Base-by-base conservation (phyloP, 2,113 vertebrate species). In the Lampris incognitus region DNA sequence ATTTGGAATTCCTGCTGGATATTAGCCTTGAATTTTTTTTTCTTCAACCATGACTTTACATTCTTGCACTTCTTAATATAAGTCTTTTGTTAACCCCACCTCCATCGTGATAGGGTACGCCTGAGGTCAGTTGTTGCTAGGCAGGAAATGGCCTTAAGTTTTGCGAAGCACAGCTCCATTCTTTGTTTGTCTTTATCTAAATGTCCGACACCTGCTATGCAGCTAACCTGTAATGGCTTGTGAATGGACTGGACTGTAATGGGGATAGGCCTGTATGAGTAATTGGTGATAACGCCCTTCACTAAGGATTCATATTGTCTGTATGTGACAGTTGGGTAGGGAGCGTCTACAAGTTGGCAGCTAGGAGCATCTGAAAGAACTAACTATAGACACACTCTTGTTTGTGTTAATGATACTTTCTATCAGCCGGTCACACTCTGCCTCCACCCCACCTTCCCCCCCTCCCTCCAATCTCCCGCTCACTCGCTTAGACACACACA, bases 11-110 rank as follows among this genome's bases (percentile, higher is more conserved):
- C 71, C 72, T 41, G 40, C 40, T 44, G 57, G 41, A 82, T 71
- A 81, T 71, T 60, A 83, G 54, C 11, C 6, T 44, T 37, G 40
- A 79, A 44, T 44, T 75, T 74, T 72, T 79, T 65, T 66, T 72
- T 65, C 44, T 78, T 4, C 42, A 66, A 82, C 74, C 59, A 61
- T 72, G 51, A 52, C 58, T 83, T 76, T 77, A 81, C 69, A 84
- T 82, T 70, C 81, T 67, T 87, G 5, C 0, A 0, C 3, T 50
- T 80, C 79, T 84, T 86, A 84, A 24, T 24, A 24, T 24, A 24
- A 13, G 40, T 13, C 40, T 40, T 5, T 61, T 52, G 66, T 62
- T 54, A 6, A 48, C 46, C 58, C 62, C 44, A 24, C 48, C 11
- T 40, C 41, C 57, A 74, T 69, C n/a, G 8, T 69, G 56, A 82